Evolutionary conservation across 2,797 vertebrate genomes (phyloP).

Genomic region (Natrix natrix): DNA sequence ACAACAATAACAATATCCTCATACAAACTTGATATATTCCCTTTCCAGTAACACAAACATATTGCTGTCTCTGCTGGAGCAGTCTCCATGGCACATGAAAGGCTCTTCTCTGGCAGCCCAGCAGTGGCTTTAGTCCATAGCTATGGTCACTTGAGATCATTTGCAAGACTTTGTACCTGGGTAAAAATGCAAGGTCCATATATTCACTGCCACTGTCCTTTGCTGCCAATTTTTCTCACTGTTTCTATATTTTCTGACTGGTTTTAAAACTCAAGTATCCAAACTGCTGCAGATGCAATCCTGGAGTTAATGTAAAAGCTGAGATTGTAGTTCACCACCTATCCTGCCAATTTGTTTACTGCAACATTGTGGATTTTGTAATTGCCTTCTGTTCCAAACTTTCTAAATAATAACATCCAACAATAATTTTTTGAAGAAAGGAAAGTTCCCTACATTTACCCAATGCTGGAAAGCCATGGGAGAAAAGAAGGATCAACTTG

Average conservation of each 20-base stretch:
- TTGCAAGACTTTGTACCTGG: neutral
- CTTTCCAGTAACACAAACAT: neutral
- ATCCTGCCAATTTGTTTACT: neutral
- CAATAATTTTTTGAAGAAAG: neutral
- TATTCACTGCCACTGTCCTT: neutral
- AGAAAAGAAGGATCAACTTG: neutral
- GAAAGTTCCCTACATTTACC: neutral
- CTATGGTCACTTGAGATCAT: neutral
- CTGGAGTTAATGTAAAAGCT: neutral
- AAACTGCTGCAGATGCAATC: neutral
- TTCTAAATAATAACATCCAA: neutral
- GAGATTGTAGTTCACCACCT: neutral
- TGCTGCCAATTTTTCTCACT: neutral
- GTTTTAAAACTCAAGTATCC: neutral
- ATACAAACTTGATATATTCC: neutral
- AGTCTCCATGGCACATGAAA: neutral
- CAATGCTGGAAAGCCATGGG: neutral
- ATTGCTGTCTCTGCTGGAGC: neutral
- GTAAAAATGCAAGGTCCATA: neutral
- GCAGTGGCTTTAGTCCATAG: neutral
- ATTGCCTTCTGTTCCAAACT: neutral
- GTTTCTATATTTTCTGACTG: neutral
- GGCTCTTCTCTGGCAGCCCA: neutral
- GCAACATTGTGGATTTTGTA: neutral
- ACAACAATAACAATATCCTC: neutral